Percentiles rank a stretch among this genome's conserved stretches.
These are phyloP conservation scores for Tyto alba DNA, from an alignment of 2,113 vertebrate genomes.

Conservation along the genomic window DNA sequence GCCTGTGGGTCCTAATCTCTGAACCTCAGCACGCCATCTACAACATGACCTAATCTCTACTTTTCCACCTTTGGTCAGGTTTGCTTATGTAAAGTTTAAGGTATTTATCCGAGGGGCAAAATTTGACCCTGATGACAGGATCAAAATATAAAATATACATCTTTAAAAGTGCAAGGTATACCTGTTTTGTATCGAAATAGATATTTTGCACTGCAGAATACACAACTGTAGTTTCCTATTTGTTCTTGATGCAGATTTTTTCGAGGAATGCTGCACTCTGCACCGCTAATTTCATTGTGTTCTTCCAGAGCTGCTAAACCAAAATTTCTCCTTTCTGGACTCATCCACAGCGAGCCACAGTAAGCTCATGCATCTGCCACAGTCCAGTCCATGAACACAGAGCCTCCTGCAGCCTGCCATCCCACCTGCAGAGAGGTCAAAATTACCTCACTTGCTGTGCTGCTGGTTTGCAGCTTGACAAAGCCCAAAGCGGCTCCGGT, in stretches of 20 bases:
- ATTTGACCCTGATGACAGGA: background rate
- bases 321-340: rapidly evolving
- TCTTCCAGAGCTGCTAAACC: background rate
- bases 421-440: background rate
- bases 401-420: background rate
- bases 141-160: background rate
- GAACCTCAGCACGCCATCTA: background rate
- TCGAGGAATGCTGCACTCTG: background rate
- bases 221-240: background rate
- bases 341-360: rapidly evolving
- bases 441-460: background rate
- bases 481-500: background rate
- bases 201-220: rapidly evolving
- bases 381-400: rapidly evolving
- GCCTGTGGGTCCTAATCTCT: background rate
- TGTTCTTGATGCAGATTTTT: background rate
- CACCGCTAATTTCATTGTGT: background rate
- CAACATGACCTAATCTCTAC: background rate
- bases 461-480: background rate
- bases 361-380: background rate
- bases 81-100: background rate
- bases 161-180: background rate
- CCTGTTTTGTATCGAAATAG: background rate
- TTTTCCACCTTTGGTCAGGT: background rate
- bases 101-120: background rate